phyloP scores from a whole-genome alignment of 2,888 invertebrate genomes.

The Conchocele bisecta region DNA sequence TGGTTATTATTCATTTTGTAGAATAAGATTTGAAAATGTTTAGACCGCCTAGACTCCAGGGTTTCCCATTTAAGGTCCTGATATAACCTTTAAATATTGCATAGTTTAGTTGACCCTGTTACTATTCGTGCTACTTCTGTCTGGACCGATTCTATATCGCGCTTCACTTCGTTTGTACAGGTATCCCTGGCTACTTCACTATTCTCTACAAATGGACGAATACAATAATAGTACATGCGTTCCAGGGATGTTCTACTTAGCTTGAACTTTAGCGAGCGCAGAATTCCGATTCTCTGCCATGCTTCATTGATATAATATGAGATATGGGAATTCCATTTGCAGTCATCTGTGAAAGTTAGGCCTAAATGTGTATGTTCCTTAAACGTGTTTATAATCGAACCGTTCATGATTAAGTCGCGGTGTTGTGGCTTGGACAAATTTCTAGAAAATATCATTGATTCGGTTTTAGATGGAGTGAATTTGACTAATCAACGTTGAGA shows the following conservation, averaged over 20 bases:
- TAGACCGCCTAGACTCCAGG: background rate
- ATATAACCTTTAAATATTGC: background rate
- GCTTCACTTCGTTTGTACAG: background rate
- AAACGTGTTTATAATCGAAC: background rate
- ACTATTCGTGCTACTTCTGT: background rate
- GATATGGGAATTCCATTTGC: background rate
- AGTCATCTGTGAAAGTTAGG: background rate
- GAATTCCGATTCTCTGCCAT: background rate
- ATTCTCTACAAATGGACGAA: background rate
- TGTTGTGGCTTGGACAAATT: background rate
- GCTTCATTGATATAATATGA: background rate
- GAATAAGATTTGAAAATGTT: background rate
- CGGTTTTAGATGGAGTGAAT: background rate
- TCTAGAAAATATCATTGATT: background rate
- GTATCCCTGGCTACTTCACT: background rate
- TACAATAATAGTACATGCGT: background rate
- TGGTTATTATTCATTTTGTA: too few species aligned
- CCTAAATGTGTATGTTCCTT: background rate
- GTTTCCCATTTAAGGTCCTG: background rate
- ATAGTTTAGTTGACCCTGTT: background rate
- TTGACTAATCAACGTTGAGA: background rate
- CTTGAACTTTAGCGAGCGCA: background rate
- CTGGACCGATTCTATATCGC: background rate
- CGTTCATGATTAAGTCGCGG: background rate
- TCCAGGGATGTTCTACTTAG: background rate